Evolutionary conservation across 1,140 invertebrate species (phyloP), one percentile per base, ranked within the genome.

Genomic region (Nebria ingens): DNA sequence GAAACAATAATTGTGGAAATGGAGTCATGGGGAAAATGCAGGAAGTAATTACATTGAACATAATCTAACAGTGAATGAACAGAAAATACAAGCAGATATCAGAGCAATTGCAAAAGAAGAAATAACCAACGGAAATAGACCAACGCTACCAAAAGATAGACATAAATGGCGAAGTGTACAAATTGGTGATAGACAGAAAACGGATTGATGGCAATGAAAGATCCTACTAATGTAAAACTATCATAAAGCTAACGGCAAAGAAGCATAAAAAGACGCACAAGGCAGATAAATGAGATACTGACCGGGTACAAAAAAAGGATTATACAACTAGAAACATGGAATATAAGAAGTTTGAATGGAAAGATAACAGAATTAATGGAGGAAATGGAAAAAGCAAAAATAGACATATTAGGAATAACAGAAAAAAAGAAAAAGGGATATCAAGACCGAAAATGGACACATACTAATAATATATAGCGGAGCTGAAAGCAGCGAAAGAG

Each of bases 381-480:
- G 19, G 51, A 53, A 57, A 53, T 45, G 45, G 52, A 57, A 45
- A 53, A 40, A 19, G 52, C 52, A 22, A 13, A 20, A 25, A 12
- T 56, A 40, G 55, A 56, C 19, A 42, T 56, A 52, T 23, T 57
- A 21, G 52, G 19, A 9, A 42, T 57, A 19, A 21, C 56, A 25
- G 52, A 53, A 57, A 57, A 29, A 15, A 57, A 54, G 21, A 54
- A 57, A 20, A 56, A 57, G 49, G 52, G 21, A 21, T 53, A 21
- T 20, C 42, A 21, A 21, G 34, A 42, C 21, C 49, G 12, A 51
- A 19, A 29, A 57, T 40, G n/a, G 25, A n/a, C 25, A 34, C n/a
- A 34, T 34, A n/a, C n/a, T n/a, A 34, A 34, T 34, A n/a, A 34
- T 34, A 34, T n/a, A 6, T 17, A 45, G 6, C 17, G 40, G 40